phyloP scores from a whole-genome alignment of 2,113 vertebrate species.

The Xiphophorus maculatus region DNA sequence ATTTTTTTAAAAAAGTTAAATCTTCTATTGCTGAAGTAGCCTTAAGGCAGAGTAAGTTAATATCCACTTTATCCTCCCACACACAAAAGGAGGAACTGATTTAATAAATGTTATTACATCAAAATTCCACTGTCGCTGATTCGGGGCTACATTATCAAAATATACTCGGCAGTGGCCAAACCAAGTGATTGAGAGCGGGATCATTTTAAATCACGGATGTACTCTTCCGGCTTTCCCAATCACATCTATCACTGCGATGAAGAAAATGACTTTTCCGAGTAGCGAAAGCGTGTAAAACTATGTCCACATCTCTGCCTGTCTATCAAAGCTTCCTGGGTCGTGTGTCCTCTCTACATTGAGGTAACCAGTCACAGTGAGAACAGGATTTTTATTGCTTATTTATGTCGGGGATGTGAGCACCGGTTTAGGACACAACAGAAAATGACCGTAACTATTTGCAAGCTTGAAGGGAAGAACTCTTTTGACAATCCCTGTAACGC shows the following conservation, averaged over 20 bases:
- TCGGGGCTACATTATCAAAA: neutral
- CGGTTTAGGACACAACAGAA: neutral
- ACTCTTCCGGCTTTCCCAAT: neutral
- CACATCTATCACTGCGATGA: neutral
- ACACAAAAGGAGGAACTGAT: neutral
- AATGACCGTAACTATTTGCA: neutral
- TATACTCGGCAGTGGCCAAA: too few species aligned
- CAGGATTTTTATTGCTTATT: neutral
- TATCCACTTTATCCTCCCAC: neutral
- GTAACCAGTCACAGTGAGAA: neutral
- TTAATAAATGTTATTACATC: neutral
- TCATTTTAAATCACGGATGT: neutral
- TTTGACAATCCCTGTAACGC: neutral
- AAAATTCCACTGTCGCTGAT: neutral
- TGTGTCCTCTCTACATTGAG: neutral
- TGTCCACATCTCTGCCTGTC: neutral
- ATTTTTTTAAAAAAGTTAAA: neutral
- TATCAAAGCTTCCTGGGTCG: neutral
- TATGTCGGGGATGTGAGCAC: neutral
- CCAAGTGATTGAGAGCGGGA: neutral
- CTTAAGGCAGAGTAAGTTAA: neutral
- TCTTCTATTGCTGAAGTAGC: neutral
- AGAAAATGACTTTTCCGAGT: neutral
- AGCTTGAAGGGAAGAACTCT: neutral
- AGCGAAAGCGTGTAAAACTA: neutral